Evolutionary conservation across 1,140 invertebrate genomes (phyloP).

Genomic region (Ostrea edulis): DNA sequence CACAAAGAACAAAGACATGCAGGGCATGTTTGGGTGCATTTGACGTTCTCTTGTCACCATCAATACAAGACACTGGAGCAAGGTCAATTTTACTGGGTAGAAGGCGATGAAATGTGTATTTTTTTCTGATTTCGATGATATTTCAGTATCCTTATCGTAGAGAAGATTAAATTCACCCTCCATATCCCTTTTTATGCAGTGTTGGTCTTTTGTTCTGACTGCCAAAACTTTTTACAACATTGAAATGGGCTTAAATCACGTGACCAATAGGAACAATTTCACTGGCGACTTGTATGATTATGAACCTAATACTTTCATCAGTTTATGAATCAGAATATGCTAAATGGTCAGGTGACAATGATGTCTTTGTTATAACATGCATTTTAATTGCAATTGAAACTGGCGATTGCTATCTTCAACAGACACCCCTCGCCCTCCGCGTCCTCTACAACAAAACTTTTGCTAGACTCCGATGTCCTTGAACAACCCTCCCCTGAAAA

Average conservation of each 20-base stretch:
- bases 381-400: constrained; percentile 33
- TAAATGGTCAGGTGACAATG: background rate
- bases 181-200: constrained; percentile 1
- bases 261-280: background rate
- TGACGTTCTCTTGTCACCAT: background rate
- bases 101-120: background rate
- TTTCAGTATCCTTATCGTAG: background rate
- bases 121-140: background rate
- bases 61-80: background rate
- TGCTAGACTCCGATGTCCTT: background rate
- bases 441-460: constrained; percentile 7
- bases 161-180: background rate
- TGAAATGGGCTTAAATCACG: background rate
- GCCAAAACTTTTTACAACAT: background rate
- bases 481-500: background rate
- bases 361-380: background rate
- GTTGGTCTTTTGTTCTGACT: background rate
- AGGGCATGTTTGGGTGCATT: background rate
- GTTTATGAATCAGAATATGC: constrained; percentile 12
- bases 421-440: background rate
- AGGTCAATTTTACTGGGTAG: background rate
- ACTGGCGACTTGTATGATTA: background rate
- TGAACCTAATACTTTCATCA: constrained; percentile 13
- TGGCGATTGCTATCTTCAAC: constrained; percentile 17
- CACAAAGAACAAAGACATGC: background rate